Base-by-base conservation (phyloP, 2,113 vertebrate genomes). In the Eidolon helvum region DNA sequence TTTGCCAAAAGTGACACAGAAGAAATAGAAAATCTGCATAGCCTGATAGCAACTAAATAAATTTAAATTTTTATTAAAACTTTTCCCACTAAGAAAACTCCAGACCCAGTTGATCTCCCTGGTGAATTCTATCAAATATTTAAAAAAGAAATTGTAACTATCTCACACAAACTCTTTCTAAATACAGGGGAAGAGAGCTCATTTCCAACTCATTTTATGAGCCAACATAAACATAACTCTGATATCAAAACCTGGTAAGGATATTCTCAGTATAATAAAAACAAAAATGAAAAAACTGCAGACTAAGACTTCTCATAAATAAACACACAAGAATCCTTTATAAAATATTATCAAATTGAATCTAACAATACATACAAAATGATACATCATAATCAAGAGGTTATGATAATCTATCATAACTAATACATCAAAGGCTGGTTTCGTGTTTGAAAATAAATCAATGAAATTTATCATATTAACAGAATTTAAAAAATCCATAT, bases 361-460 rank as follows among this genome's bases (percentile, higher is more conserved):
- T 66, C 19, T 19, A 93, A 84, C 11, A 91, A 78, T 74, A 88
- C 26, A 55, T 63, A 19, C 48, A 96, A 91, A 78, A 91, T 80
- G 87, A 53, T 48, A 87, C 5, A 94, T n/a, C 33, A 68, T 90
- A 63, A 90, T 57, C 38, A 92, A 84, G 4, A 65, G 38, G 3
- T 57, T 91, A 66, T 69, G 21, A 89, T 43, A 92, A 77, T 59
- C 80, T 3, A 94, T 72, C 35, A 59, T 93, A 57, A 78, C 43
- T 45, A 91, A 80, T 30, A 88, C 33, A 66, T 30, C 10, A 4
- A 63, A 43, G 43, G 40, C 6, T 53, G 1, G 2, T 72, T 96
- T 89, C 63, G 74, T 61, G n/a, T 50, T 88, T 87, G 22, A 96
- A 95, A 87, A 88, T 55, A 87, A 95, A 63, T 68, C 80, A 91